phyloP scores from a whole-genome alignment of 2,113 vertebrate species.

The human region DNA sequence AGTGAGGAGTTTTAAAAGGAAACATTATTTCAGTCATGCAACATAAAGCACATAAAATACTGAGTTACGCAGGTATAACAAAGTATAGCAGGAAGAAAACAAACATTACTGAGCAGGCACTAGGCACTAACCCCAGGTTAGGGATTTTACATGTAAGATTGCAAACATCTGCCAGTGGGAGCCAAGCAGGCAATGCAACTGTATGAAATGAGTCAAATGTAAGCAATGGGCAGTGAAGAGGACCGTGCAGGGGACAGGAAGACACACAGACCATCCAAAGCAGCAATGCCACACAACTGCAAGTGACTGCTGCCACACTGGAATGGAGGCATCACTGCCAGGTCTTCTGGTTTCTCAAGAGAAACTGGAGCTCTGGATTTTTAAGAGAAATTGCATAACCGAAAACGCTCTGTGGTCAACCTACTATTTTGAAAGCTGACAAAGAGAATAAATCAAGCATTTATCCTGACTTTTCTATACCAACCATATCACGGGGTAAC shows the following conservation, averaged over 20 bases:
- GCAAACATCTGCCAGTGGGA: background rate
- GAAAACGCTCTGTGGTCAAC: background rate
- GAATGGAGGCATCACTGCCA: background rate
- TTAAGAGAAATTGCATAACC: constrained; percentile 9
- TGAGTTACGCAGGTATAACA: background rate
- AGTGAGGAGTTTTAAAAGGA: constrained; percentile 9
- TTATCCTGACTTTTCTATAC: background rate
- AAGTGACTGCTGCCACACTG: background rate
- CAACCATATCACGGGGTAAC: background rate
- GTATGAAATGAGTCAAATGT: background rate
- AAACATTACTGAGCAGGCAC: background rate
- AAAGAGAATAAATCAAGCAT: background rate
- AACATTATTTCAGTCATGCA: background rate
- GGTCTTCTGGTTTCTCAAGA: background rate
- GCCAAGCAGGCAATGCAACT: background rate
- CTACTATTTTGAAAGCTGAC: constrained; percentile 22
- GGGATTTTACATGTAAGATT: background rate
- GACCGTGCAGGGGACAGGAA: background rate
- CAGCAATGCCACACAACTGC: background rate
- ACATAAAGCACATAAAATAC: background rate
- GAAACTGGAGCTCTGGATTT: background rate
- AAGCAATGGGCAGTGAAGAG: background rate
- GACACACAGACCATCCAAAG: background rate
- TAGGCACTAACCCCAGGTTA: background rate
- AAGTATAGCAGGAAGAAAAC: background rate